Conservation (phyloP, 1,140 invertebrate species). For the Musca vetustissima region DNA sequence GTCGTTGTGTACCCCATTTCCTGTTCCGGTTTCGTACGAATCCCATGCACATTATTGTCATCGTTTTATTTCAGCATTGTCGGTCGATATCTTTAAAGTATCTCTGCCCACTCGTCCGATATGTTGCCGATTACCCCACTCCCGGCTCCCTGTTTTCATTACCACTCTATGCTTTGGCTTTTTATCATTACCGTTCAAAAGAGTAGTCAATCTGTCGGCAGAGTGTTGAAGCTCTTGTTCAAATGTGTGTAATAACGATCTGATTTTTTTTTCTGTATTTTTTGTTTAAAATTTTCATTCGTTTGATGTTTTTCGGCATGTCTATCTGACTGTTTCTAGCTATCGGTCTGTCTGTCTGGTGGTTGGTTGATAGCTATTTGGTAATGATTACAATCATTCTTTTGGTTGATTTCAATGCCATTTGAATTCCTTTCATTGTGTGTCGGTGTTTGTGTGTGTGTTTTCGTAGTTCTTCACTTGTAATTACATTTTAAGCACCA, state of each 20-base stretch:
- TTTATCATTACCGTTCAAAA: constrained; percentile 2
- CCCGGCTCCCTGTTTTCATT: too few species aligned
- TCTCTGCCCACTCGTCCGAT: neutral
- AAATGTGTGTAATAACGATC: too few species aligned
- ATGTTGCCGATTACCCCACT: neutral
- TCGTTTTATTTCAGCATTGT: neutral
- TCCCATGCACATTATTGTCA: constrained; percentile 12
- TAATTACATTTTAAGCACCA: constrained; percentile 23
- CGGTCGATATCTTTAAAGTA: constrained; percentile 12
- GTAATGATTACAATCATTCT: constrained; percentile 21
- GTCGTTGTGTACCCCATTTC: constrained; percentile 13
- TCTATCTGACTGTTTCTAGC: too few species aligned
- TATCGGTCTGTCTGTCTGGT: too few species aligned
- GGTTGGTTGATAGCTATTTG: neutral
- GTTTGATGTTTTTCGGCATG: neutral
- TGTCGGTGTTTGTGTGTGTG: neutral
- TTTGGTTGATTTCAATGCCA: neutral
- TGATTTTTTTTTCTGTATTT: neutral
- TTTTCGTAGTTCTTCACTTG: constrained; percentile 6
- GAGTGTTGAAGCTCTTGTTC: neutral
- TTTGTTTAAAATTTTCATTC: neutral
- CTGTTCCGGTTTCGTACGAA: constrained; percentile 9
- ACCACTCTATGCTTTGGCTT: neutral
- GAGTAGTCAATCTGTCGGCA: neutral
- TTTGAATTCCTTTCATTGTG: too few species aligned